Conservation (phyloP, 2,113 vertebrate genomes). For the Mola mola region DNA sequence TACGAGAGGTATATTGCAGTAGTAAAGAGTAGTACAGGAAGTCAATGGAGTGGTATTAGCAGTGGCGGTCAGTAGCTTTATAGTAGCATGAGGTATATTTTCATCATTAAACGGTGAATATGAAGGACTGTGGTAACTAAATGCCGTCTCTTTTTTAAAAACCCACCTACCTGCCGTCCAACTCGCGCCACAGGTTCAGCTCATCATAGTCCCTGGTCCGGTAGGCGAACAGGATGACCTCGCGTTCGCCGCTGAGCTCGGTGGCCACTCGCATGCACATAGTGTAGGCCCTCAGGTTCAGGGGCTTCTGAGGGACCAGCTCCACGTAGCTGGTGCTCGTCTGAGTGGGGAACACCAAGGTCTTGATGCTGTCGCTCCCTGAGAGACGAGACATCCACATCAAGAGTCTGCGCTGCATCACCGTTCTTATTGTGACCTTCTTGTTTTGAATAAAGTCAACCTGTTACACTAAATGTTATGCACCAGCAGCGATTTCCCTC, state of each 20-base stretch:
- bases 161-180: slow-evolving; percentile 48
- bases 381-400: neutral
- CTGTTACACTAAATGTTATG: too few relatives aligned
- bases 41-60: neutral
- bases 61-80: too few relatives aligned
- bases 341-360: slow-evolving; percentile 3
- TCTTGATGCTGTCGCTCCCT: neutral
- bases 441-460: too few relatives aligned
- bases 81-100: too few relatives aligned
- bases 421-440: neutral
- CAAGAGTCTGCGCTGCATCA: neutral
- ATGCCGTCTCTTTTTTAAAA: too few relatives aligned
- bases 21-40: too few relatives aligned
- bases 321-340: neutral
- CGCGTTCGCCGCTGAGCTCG: neutral
- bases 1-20: too few relatives aligned
- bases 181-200: slow-evolving; percentile 53
- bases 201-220: fast-evolving
- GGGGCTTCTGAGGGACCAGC: slow-evolving; percentile 7
- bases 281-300: slow-evolving; percentile 29
- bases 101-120: too few relatives aligned
- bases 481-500: too few relatives aligned
- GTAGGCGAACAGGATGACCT: slow-evolving; percentile 60
- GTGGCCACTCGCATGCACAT: slow-evolving; percentile 56
- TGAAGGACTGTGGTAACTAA: too few relatives aligned